Base-by-base conservation (phyloP, 1,140 invertebrate genomes). In the Hycleus cichorii region DNA sequence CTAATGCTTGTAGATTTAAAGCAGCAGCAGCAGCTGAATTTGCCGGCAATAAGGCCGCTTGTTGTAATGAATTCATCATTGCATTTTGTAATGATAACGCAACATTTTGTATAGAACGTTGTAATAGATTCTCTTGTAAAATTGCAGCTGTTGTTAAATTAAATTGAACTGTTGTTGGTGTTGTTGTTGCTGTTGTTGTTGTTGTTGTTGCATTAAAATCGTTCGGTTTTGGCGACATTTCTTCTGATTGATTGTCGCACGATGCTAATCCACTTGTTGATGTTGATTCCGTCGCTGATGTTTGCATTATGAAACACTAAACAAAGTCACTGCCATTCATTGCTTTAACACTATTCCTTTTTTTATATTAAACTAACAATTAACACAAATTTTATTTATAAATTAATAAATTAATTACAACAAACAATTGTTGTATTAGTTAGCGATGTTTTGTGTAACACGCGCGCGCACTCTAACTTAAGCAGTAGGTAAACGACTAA, bases 1-100 rank as follows among this genome's bases (percentile, higher is more conserved):
- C 88, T 39, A 91, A 71, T 3, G 88, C 89, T 75, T 91, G 89
- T 4, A 90, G 76, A 73, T 90, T 90, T 3, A 91, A 74, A 0
- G 89, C 88, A 4, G 87, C 85, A 1, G 87, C 87, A 2, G 87
- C 86, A 1, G 88, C 85, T 1, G 87, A 88, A 60, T 88, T 87
- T 0, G 86, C 84, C 0, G 88, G 86, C 52, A 91, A 70, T 4
- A 90, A 72, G 0, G 87, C 87, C 0, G 86, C 86, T 66, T 87
- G 85, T 64, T 88, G 87, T 50, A 87, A 71, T 2, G 86, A 88
- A 63, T 80, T 86, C 71, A 89, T 82, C 77, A 89, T 84, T 2
- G 87, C 86, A 64, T 85, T 86, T 71, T 89, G 87, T 27, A 90
- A 74, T 2, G 87, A 86, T 47, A 90, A 76, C 9, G 88, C 87